A percentile compares a stretch with the other conserved stretches of the same genome.
Evolutionary conservation across 2,888 invertebrate genomes (phyloP).

Genomic region (Rotaria macrura): DNA sequence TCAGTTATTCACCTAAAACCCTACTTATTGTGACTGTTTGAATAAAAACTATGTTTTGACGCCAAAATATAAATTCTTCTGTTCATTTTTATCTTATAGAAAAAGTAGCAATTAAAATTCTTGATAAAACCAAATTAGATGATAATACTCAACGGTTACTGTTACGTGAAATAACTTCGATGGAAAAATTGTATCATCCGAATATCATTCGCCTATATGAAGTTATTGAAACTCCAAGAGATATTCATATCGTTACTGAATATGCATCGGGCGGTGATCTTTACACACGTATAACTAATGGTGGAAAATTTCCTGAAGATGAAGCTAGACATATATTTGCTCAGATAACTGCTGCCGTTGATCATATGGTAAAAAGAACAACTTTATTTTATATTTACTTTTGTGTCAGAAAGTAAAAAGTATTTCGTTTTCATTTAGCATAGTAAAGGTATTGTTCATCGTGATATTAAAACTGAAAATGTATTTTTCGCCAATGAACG

Average conservation of each 20-base stretch:
- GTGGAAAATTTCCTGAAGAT: conserved; percentile 60
- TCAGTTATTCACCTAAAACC: no score
- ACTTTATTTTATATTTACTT: neutral
- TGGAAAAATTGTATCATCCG: conserved; percentile 64
- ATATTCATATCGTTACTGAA: conserved; percentile 65
- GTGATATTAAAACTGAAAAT: conserved; percentile 71
- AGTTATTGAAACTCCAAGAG: conserved; percentile 61
- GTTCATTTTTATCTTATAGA: conserved; percentile 45
- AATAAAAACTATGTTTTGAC: no score
- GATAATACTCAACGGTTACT: conserved; percentile 62
- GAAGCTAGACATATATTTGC: conserved; percentile 60
- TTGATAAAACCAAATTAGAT: conserved; percentile 63
- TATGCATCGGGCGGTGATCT: conserved; percentile 66
- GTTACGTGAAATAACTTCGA: conserved; percentile 59
- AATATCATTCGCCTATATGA: conserved; percentile 58
- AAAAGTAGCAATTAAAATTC: conserved; percentile 65
- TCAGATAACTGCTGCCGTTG: conserved; percentile 63
- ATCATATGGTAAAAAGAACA: conserved; percentile 55
- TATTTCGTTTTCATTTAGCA: conserved; percentile 47
- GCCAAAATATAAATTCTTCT: no score
- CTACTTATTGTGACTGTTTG: no score
- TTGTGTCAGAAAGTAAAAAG: neutral
- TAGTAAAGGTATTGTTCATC: conserved; percentile 62
- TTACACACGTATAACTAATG: conserved; percentile 61
- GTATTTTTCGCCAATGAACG: conserved; percentile 59